Base-by-base conservation (phyloP, 2,888 invertebrate species). In the Augiades crinisus region DNA sequence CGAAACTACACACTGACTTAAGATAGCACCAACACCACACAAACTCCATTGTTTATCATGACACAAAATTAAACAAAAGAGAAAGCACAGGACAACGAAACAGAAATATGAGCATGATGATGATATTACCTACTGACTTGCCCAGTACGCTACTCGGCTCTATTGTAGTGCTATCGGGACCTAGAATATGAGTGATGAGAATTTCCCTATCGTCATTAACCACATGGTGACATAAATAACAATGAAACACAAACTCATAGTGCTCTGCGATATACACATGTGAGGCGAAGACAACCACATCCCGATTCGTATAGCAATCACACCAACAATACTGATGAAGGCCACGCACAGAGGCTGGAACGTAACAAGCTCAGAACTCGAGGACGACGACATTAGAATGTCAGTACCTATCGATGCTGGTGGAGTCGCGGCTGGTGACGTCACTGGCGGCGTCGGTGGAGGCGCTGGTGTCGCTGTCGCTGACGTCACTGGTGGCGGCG, bases 361-460 rank as follows among this genome's bases (percentile, higher is more conserved):
- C 47, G n/a, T 13, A 5, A 33, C 31, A 31, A 12, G 21, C 12
- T n/a, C 6, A 70, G 63, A 75, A 72, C 58, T 66, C 67, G 53
- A 67, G 63, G 50, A 75, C 68, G 37, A 68, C 50, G 21, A 67
- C 55, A 44, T 47, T 60, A 61, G 34, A 34, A 47, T 56, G 67
- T 81, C 78, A 88, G 72, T 88, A 88, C 44, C 86, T 69, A 54
- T 85, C 86, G 40, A 81, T 63, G 64, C 87, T 87, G 56, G 83
- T 78, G 47, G 87, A 87, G 67, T 85, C 82, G 24, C 77, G 75
- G 65, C 85, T 88, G 41, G 88, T 89, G 74, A 87, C 72, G 75
- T 89, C 89, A 69, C 88, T 88, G 54, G 89, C 88, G 43, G 89
- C 86, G 66, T 87, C 81, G 7, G 83, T 83, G 33, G 78, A 75